These are phyloP conservation scores for Arenaria interpres DNA, from an alignment of 2,113 vertebrate species.

Conservation along the genomic window DNA sequence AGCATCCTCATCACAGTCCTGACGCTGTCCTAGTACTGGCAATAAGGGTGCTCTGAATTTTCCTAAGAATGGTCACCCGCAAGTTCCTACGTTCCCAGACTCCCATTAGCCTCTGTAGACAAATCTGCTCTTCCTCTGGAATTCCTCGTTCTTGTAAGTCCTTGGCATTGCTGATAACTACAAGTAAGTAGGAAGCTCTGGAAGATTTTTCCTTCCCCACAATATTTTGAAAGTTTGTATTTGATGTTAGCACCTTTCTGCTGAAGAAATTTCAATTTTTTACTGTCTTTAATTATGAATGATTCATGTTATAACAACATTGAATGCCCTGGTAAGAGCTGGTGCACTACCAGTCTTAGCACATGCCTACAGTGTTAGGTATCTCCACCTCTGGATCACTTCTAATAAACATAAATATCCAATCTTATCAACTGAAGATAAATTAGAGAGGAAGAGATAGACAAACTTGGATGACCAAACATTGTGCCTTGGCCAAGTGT, in stretches of 20 bases:
- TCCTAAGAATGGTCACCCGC: accelerated
- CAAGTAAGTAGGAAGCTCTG: background rate
- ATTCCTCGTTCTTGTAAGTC: background rate
- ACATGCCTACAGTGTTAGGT: background rate
- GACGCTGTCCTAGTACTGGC: background rate
- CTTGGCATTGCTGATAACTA: background rate
- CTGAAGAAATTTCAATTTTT: background rate
- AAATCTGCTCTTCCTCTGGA: background rate
- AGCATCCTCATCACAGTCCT: background rate
- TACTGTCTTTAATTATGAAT: background rate
- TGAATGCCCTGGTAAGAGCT: background rate
- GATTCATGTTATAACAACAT: background rate
- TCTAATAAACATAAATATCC: background rate
- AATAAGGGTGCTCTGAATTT: background rate
- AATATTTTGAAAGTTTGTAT: background rate
- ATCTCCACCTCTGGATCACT: background rate
- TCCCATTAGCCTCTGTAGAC: background rate
- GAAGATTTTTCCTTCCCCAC: background rate
- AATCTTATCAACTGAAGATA: background rate
- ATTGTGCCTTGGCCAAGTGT: background rate
- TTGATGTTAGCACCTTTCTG: background rate
- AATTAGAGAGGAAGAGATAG: background rate
- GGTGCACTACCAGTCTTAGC: background rate
- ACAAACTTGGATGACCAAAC: background rate
- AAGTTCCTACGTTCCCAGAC: background rate